Percentiles rank a stretch among this genome's conserved stretches.
These are phyloP conservation scores for Myxocyprinus asiaticus DNA, from an alignment of 2,113 vertebrate genomes.

Conservation along the genomic window DNA sequence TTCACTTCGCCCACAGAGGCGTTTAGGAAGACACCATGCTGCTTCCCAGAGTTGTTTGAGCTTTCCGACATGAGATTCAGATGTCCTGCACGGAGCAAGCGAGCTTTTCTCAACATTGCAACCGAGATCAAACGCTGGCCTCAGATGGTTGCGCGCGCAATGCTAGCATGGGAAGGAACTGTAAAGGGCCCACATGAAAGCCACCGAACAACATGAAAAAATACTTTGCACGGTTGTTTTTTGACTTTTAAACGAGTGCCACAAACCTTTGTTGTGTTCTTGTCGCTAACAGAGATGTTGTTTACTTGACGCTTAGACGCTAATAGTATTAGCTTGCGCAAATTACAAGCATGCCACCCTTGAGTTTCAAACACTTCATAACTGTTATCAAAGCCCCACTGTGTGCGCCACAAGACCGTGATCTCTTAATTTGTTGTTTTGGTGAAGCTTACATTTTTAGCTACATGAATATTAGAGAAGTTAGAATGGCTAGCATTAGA, in stretches of 20 bases:
- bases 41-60: neutral
- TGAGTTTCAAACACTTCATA: neutral
- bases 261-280: slow-evolving; percentile 33
- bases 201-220: neutral
- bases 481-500: neutral
- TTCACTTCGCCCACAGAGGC: slow-evolving; percentile 3
- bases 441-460: neutral
- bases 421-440: slow-evolving; percentile 57
- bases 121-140: slow-evolving; percentile 31
- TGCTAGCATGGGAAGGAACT: neutral
- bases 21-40: slow-evolving; percentile 23
- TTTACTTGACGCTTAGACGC: slow-evolving; percentile 37
- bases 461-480: neutral
- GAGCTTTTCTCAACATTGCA: slow-evolving; percentile 13
- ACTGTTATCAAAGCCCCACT: slow-evolving; percentile 5
- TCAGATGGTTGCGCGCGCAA: neutral
- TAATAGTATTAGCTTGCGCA: slow-evolving; percentile 48
- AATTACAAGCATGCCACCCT: slow-evolving; percentile 44
- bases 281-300: slow-evolving; percentile 26
- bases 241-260: slow-evolving; percentile 22
- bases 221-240: slow-evolving; percentile 2
- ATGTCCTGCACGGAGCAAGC: neutral
- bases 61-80: neutral
- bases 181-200: slow-evolving; percentile 24
- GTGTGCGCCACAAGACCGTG: slow-evolving; percentile 34